Conservation (phyloP, 2,113 vertebrate genomes). For the Perognathus longimembris region DNA sequence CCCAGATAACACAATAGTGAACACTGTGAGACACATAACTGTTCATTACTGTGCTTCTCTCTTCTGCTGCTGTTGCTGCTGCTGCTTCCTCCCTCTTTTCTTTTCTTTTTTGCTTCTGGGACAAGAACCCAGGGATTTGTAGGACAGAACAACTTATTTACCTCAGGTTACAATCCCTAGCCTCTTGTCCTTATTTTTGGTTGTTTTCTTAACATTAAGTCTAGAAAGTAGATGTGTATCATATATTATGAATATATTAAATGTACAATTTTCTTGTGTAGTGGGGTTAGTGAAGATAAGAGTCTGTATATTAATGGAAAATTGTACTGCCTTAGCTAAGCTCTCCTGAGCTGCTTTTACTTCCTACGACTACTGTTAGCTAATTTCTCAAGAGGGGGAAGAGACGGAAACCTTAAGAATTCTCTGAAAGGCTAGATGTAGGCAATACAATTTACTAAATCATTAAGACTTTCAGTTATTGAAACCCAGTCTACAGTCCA, state of each 20-base stretch:
- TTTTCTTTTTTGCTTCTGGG: not conserved
- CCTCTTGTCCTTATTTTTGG: not conserved
- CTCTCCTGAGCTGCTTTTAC: not conserved
- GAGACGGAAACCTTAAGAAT: slow-evolving; percentile 33
- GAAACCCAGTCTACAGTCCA: not conserved
- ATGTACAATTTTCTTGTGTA: not conserved
- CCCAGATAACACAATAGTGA: not conserved
- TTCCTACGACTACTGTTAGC: not conserved
- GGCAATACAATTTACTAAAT: slow-evolving; percentile 45
- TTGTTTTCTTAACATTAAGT: slow-evolving; percentile 56
- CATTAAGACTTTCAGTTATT: slow-evolving; percentile 30
- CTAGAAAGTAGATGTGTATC: slow-evolving; percentile 23
- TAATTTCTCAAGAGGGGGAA: slow-evolving; percentile 5
- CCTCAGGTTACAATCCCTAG: too few species aligned
- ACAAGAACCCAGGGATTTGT: not conserved
- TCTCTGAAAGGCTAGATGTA: slow-evolving; percentile 37
- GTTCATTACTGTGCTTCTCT: not conserved
- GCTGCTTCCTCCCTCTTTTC: too few species aligned
- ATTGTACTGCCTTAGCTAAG: not conserved
- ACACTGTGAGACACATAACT: not conserved
- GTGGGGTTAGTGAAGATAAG: not conserved
- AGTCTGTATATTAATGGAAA: not conserved
- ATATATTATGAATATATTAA: slow-evolving; percentile 1
- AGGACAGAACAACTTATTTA: too few species aligned
- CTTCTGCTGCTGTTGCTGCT: not conserved